These are phyloP conservation scores for Dendrophyllia cribrosa DNA, from an alignment of 64 coral and sea anemone species.

Conservation along the genomic window DNA sequence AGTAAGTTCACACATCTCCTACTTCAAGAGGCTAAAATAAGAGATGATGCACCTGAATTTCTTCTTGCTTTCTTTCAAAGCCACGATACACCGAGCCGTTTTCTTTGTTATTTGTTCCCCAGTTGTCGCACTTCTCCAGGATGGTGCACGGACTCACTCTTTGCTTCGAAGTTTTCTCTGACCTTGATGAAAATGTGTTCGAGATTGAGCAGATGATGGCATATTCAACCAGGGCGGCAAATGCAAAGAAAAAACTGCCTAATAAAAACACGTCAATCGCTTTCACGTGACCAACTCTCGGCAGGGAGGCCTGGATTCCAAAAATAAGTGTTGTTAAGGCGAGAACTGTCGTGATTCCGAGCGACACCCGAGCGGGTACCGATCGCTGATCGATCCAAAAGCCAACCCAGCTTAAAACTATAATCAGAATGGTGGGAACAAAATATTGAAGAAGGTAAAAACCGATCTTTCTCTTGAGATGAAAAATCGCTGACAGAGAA, in stretches of 20 bases:
- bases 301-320: constrained; percentile 10
- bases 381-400: constrained; percentile 15
- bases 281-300: constrained; percentile 23
- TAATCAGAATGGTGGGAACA: not conserved
- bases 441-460: constrained; percentile 20
- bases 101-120: not conserved
- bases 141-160: not conserved
- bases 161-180: not conserved
- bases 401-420: constrained; percentile 17
- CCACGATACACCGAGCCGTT: not conserved
- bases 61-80: not conserved
- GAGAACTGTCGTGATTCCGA: constrained; percentile 25
- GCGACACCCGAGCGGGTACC: constrained; percentile 30
- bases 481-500: not conserved
- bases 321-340: constrained; percentile 13
- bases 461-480: not conserved
- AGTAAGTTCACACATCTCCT: too few species aligned
- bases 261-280: constrained; percentile 10
- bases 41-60: not conserved
- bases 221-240: constrained; percentile 8
- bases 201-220: not conserved
- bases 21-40: too few species aligned
- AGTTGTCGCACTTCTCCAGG: not conserved
- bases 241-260: constrained; percentile 15
- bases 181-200: not conserved